Evolutionary conservation across 2,888 invertebrate genomes (phyloP), one percentile per base, ranked within the genome.

Genomic region (Dryococelus australis): DNA sequence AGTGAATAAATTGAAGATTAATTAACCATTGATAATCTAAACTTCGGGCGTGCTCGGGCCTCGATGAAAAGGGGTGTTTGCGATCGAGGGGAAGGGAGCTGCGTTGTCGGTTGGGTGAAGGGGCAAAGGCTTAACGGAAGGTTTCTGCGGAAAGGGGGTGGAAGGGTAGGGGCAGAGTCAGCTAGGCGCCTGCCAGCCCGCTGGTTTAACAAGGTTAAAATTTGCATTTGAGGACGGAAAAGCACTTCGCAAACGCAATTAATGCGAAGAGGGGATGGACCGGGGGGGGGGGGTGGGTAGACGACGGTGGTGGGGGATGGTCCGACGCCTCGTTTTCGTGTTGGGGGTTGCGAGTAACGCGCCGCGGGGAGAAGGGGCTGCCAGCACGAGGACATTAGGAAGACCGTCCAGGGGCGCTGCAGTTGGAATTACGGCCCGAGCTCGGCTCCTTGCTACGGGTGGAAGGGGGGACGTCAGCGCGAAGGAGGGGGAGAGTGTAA

Each of bases 1-100:
- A 93, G 93, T 93, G 93, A 93, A 93, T 93, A 93, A 93, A 93
- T 93, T 93, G 93, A 92, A 93, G 93, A 93, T 93, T 93, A 93
- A 93, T 93, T 93, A 93, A 93, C 92, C 93, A 91, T 92, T 91
- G 93, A 93, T 93, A 92, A 93, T 93, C 92, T 93, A 92, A 93
- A 92, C 92, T 92, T 92, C 35, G 92, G 88, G 88, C 26, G 35
- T 24, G 65, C 24, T 1, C 65, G 24, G 65, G 65, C 65, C 65
- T 2, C 0, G 65, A 0, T 16, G 65, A 65, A 24, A 24, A 65
- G 65, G 65, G 65, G 65, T 65, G 24, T 65, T 65, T 65, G 65
- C 8, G 10, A 16, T 0, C 1, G 24, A 2, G 51, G 51, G 65
- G 24, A 65, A 24, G n/a, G 65, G 65, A 1, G 0, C 6, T 24